phyloP scores from a whole-genome alignment of 2,888 invertebrate genomes.

The Heliconius aoede region DNA sequence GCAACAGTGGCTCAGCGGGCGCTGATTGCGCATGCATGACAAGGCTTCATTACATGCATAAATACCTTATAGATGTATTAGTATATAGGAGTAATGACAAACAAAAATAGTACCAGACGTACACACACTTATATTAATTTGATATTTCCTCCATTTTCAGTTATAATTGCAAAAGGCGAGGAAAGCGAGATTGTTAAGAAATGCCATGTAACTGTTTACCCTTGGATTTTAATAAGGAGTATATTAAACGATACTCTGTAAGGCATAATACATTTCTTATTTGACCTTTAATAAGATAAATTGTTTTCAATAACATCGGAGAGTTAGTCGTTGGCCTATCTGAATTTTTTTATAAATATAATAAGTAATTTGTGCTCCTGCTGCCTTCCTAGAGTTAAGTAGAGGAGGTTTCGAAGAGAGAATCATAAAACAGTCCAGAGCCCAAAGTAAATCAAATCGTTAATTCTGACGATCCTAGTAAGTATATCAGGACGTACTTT shows the following conservation, averaged over 20 bases:
- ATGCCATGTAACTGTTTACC: neutral
- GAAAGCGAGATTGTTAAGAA: conserved; percentile 8
- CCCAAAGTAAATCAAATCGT: too few relatives aligned
- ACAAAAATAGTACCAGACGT: conserved; percentile 16
- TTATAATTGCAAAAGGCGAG: conserved; percentile 19
- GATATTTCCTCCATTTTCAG: conserved; percentile 22
- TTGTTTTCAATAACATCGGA: too few relatives aligned
- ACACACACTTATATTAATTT: conserved; percentile 21
- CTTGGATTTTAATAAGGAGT: neutral
- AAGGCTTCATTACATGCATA: conserved; percentile 60
- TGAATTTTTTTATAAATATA: too few relatives aligned
- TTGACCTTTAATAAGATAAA: too few relatives aligned
- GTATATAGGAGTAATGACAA: conserved; percentile 25
- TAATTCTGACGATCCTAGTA: too few relatives aligned
- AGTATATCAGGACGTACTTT: too few relatives aligned
- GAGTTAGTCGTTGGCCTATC: too few relatives aligned
- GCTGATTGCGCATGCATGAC: conserved; percentile 80
- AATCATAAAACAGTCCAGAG: too few relatives aligned
- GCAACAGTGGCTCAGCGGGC: conserved; percentile 69
- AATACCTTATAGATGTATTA: conserved; percentile 35
- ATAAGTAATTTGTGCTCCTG: too few relatives aligned
- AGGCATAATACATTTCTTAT: neutral
- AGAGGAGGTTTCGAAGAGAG: too few relatives aligned
- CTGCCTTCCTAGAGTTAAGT: too few relatives aligned
- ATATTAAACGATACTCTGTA: neutral